Evolutionary conservation across 2,888 invertebrate genomes (phyloP).

Genomic region (Meteorus colon): DNA sequence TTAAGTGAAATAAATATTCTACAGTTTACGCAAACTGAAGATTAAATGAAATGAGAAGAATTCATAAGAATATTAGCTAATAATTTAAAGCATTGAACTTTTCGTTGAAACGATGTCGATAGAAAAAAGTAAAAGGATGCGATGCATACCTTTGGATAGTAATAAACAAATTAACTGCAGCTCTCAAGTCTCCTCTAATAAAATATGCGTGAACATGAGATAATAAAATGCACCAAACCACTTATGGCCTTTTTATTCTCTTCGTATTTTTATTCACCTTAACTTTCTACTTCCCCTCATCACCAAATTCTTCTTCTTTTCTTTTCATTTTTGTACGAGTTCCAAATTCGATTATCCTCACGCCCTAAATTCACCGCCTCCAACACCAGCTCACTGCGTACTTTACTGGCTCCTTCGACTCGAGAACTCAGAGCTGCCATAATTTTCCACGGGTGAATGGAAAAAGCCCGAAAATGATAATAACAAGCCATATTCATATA

Average conservation of each 20-base stretch:
- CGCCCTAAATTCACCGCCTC: not conserved
- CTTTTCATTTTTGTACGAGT: no score
- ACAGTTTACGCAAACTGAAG: no score
- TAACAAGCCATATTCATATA: constrained; percentile 13
- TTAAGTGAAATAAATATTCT: no score
- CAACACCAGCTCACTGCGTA: not conserved
- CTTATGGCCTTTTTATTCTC: not conserved
- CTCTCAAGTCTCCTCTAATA: constrained; percentile 23
- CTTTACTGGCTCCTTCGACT: constrained; percentile 25
- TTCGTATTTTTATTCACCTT: constrained; percentile 4
- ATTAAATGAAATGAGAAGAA: no score
- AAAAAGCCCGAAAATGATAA: constrained; percentile 16
- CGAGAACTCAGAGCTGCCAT: constrained; percentile 12
- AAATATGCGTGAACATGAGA: constrained; percentile 23
- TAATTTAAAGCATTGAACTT: no score
- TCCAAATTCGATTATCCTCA: constrained; percentile 19
- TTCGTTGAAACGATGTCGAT: not conserved
- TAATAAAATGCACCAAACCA: constrained; percentile 33
- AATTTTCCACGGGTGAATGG: constrained; percentile 17
- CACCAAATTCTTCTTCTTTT: not conserved
- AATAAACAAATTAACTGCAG: constrained; percentile 30
- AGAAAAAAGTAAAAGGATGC: not conserved
- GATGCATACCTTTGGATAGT: constrained; percentile 16
- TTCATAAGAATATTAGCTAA: no score
- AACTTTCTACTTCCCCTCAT: constrained; percentile 12